Evolutionary conservation across 1,140 invertebrate genomes (phyloP).

Genomic region (Trichomalopsis sarcophagae): DNA sequence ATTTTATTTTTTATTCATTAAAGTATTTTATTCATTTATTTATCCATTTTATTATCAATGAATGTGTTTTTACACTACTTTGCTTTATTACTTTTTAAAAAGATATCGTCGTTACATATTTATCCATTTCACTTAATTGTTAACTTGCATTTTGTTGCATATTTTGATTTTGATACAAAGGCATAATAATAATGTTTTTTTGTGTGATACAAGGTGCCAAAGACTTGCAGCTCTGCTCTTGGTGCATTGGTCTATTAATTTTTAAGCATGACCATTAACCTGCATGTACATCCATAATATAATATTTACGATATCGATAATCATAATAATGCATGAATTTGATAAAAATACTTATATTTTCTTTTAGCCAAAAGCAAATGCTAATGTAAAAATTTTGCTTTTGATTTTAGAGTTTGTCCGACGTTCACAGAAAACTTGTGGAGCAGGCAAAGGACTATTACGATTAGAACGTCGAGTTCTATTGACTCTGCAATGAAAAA

Average conservation of each 20-base stretch:
- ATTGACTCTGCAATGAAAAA: neutral
- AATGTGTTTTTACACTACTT: slow-evolving; percentile 1
- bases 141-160: neutral
- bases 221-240: slow-evolving; percentile 30
- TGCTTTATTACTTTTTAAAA: slow-evolving; percentile 10
- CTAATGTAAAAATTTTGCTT: slow-evolving; percentile 31
- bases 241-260: slow-evolving; percentile 9
- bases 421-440: slow-evolving; percentile 72
- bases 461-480: slow-evolving; percentile 20
- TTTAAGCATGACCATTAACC: slow-evolving; percentile 24
- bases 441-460: slow-evolving; percentile 34
- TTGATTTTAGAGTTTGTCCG: slow-evolving; percentile 71
- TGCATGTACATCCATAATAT: neutral
- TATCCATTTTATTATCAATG: neutral
- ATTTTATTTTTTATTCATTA: neutral
- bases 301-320: slow-evolving; percentile 2
- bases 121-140: neutral
- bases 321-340: neutral
- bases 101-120: neutral
- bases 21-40: neutral
- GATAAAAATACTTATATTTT: neutral
- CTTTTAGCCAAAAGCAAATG: neutral
- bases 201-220: slow-evolving; percentile 3
- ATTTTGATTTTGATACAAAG: too few species aligned
- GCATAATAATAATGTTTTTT: neutral